These are phyloP conservation scores for Leucoma salicis DNA, from an alignment of 2,888 invertebrate species.

Conservation along the genomic window DNA sequence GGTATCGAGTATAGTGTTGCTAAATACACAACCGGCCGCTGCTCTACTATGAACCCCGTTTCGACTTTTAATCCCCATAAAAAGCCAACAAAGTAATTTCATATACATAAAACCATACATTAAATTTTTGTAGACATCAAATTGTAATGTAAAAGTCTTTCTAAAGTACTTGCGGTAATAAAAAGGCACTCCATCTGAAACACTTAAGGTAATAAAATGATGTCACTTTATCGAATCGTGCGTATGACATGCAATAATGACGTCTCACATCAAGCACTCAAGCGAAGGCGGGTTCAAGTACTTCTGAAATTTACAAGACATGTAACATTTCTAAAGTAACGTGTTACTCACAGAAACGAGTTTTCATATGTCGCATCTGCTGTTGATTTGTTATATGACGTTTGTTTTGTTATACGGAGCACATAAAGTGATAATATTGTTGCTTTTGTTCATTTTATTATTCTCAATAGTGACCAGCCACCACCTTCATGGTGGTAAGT, in stretches of 20 bases:
- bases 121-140: not conserved
- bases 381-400: too few relatives aligned
- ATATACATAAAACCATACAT: not conserved
- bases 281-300: conserved; percentile 27
- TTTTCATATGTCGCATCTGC: too few relatives aligned
- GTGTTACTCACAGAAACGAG: too few relatives aligned
- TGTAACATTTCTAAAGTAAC: conserved; percentile 9
- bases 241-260: conserved; percentile 37
- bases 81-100: not conserved
- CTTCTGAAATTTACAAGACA: conserved; percentile 45
- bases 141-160: not conserved
- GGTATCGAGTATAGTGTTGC: too few relatives aligned
- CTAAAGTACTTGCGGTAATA: not conserved
- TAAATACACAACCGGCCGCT: too few relatives aligned
- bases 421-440: too few relatives aligned
- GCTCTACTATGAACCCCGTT: too few relatives aligned
- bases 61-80: too few relatives aligned
- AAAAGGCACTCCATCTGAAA: conserved; percentile 8
- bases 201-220: conserved; percentile 31
- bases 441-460: too few relatives aligned
- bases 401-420: too few relatives aligned
- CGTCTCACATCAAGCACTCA: conserved; percentile 31
- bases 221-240: conserved; percentile 24
- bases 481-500: too few relatives aligned
- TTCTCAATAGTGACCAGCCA: too few relatives aligned